Base-by-base conservation (phyloP, 2,797 vertebrate species). In the Pseudochirops corinnae region DNA sequence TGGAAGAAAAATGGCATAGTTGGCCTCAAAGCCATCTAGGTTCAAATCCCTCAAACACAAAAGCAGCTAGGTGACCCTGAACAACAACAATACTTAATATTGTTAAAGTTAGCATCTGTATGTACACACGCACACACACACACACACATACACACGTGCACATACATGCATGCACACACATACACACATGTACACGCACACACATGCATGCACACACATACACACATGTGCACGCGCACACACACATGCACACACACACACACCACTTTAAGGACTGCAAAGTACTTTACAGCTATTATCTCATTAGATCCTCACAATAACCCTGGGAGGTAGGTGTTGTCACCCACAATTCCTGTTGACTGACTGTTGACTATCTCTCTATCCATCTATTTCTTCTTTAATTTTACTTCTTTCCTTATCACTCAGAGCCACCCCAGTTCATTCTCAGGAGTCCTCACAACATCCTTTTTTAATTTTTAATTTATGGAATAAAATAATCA, bases 41-140 rank as follows among this genome's bases (percentile, higher is more conserved):
- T 55, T 93, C 57, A 92, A 9, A 5, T 55, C 96, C 28, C 82
- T 58, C n/a, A 93, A 26, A 26, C 31, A 39, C 24, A 9, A 74
- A 74, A 67, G 26, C 13, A 56, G 93, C n/a, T 96, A 55, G 55
- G n/a, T 67, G 92, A 91, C 90, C 4, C n/a, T 74, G 14, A 39
- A n/a, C 5, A n/a, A n/a, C 4, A 67, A n/a, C 7, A 60, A 6
- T 11, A 39, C 1, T 39, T n/a, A 74, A 5, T n/a, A 18, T n/a
- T 67, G 4, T n/a, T 67, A 67, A 11, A 67, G 33, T 67, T 67
- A 16, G 62, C 33, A 16, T 18, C 14, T n/a, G 7, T 67, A 6
- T 67, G 5, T 18, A n/a, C 9, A 58, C 56, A 56, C 56, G 21
- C 56, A 56, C 56, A 56, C 21, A 56, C 56, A 57, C 56, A 57